Evolutionary conservation across 2,797 vertebrate species (phyloP).

Genomic region (Orestias chungarensis): DNA sequence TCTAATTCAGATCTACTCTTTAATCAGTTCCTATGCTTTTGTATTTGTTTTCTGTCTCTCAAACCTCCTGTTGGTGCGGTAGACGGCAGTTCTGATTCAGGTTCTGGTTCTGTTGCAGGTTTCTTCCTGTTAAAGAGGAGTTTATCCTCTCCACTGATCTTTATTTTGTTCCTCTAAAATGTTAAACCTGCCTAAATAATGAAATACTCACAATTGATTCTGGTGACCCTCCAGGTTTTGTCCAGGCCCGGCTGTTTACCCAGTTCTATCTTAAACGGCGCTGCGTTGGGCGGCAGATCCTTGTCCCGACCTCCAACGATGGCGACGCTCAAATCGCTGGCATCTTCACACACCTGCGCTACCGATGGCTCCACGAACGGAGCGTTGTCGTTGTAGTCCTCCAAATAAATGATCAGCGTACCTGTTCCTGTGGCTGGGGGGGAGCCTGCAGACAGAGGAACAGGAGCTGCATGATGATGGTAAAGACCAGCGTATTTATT

Average conservation of each 20-base stretch:
- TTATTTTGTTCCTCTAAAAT: not conserved
- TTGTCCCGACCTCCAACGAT: conserved; percentile 89
- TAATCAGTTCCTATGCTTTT: too few relatives aligned
- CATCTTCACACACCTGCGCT: conserved; percentile 90
- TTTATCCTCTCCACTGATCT: not conserved
- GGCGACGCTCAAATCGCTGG: conserved; percentile 88
- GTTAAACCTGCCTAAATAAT: not conserved
- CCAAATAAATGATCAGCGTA: conserved; percentile 88
- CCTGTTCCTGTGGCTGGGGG: conserved; percentile 94
- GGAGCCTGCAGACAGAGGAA: conserved; percentile 76
- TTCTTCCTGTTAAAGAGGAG: too few relatives aligned
- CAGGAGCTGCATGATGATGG: not conserved
- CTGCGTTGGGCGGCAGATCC: conserved; percentile 91
- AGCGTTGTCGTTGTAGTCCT: conserved; percentile 94
- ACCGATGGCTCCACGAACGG: conserved; percentile 89
- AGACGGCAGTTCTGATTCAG: too few relatives aligned
- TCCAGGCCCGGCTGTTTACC: conserved; percentile 89
- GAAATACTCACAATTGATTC: conserved; percentile 90
- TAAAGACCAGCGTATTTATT: not conserved
- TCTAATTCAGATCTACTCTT: too few relatives aligned
- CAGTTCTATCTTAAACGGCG: conserved; percentile 94
- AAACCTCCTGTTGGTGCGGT: too few relatives aligned
- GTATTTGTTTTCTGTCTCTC: too few relatives aligned
- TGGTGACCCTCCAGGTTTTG: conserved; percentile 92
- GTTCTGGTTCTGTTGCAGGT: too few relatives aligned